Evolutionary conservation across 2,797 vertebrate species (phyloP).

Genomic region (Clamator glandarius): DNA sequence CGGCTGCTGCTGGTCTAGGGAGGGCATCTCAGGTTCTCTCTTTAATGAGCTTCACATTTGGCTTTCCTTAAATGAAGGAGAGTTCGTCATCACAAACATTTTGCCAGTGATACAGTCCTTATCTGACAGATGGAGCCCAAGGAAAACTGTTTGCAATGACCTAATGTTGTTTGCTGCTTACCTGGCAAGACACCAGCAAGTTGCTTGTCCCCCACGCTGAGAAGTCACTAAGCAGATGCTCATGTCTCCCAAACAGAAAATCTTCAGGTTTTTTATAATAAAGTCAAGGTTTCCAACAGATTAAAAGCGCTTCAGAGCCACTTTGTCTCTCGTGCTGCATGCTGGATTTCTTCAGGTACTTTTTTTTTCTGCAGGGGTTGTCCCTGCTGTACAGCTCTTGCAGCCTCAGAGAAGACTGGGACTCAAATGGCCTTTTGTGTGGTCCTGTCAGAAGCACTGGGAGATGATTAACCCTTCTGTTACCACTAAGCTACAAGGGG

Average conservation of each 20-base stretch:
- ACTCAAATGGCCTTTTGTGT: neutral
- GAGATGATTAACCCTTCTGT: slow-evolving; percentile 52
- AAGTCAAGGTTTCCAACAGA: neutral
- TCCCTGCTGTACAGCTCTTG: neutral
- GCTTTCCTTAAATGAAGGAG: slow-evolving; percentile 48
- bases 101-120: slow-evolving; percentile 55
- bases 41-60: slow-evolving; percentile 14
- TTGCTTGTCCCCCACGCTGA: neutral
- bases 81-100: slow-evolving; percentile 18
- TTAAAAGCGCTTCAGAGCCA: neutral
- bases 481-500: slow-evolving; percentile 10
- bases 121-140: slow-evolving; percentile 61
- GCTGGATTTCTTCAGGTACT: neutral
- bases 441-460: neutral
- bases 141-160: slow-evolving; percentile 54
- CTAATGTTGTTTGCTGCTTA: slow-evolving; percentile 36
- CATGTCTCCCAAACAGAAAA: neutral
- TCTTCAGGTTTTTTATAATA: neutral
- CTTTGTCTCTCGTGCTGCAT: neutral
- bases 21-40: slow-evolving; percentile 13
- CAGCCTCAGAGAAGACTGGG: neutral
- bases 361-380: neutral
- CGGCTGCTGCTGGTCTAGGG: neutral
- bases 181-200: slow-evolving; percentile 32
- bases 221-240: slow-evolving; percentile 37